Evolutionary conservation across 2,113 vertebrate species (phyloP).

Genomic region (Sakesphorus luctuosus): DNA sequence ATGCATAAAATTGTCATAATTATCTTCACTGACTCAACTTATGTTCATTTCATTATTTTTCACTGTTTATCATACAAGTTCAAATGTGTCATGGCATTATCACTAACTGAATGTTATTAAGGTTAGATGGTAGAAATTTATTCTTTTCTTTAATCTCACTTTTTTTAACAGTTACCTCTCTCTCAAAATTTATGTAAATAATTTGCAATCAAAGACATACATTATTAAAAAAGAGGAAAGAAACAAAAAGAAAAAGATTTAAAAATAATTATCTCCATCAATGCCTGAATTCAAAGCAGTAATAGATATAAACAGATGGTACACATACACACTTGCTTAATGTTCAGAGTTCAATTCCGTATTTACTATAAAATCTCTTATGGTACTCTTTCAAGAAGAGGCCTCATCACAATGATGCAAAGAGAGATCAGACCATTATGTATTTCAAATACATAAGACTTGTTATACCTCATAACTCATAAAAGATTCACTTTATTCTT

Average conservation of each 20-base stretch:
- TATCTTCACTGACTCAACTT: background rate
- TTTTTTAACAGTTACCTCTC: background rate
- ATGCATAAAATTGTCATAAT: background rate
- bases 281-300: background rate
- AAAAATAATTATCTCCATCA: background rate
- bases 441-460: background rate
- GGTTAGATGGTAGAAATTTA: background rate
- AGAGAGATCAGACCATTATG: background rate
- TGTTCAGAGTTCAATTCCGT: background rate
- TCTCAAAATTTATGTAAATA: background rate
- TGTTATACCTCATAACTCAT: background rate
- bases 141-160: background rate
- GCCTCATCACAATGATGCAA: background rate
- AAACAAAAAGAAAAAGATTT: background rate
- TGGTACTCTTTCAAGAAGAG: background rate
- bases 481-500: background rate
- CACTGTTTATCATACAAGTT: background rate
- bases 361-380: background rate
- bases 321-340: background rate
- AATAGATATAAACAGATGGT: background rate
- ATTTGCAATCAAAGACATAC: background rate
- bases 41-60: background rate
- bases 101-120: background rate
- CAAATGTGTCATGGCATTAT: background rate
- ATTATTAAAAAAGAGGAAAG: background rate